A percentile compares a stretch with the other conserved stretches of the same genome.
Conservation (phyloP, 2,113 vertebrate genomes). For the Pterocles orientalis region DNA sequence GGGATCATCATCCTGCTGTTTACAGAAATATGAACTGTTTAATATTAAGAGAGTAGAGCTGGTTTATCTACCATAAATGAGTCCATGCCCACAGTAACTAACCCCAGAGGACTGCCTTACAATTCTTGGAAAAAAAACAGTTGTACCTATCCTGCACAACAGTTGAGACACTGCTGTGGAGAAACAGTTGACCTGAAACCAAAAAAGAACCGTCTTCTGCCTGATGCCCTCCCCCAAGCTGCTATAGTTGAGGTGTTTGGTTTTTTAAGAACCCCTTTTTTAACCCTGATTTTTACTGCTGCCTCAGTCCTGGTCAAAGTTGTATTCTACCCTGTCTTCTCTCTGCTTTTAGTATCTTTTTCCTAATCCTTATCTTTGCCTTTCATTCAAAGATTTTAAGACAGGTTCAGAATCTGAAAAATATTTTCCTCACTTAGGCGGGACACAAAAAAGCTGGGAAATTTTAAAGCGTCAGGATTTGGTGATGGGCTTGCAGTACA, state of each 20-base stretch:
- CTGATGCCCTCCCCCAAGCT: neutral
- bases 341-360: neutral
- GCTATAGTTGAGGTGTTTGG: neutral
- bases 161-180: neutral
- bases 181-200: neutral
- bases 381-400: neutral
- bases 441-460: neutral
- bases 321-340: neutral
- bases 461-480: neutral
- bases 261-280: neutral
- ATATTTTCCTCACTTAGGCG: neutral
- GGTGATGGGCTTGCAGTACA: neutral
- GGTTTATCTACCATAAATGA: fast-evolving
- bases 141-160: too few species aligned
- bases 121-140: neutral
- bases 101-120: neutral
- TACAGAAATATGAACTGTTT: neutral
- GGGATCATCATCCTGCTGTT: neutral
- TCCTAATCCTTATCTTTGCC: neutral
- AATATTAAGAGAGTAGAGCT: neutral
- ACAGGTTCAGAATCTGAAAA: neutral
- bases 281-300: neutral
- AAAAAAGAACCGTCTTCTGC: neutral
- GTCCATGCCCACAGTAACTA: neutral
- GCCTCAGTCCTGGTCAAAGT: neutral